Evolutionary conservation across 2,797 vertebrate genomes (phyloP).

Genomic region (Notoglanidium macrostoma): DNA sequence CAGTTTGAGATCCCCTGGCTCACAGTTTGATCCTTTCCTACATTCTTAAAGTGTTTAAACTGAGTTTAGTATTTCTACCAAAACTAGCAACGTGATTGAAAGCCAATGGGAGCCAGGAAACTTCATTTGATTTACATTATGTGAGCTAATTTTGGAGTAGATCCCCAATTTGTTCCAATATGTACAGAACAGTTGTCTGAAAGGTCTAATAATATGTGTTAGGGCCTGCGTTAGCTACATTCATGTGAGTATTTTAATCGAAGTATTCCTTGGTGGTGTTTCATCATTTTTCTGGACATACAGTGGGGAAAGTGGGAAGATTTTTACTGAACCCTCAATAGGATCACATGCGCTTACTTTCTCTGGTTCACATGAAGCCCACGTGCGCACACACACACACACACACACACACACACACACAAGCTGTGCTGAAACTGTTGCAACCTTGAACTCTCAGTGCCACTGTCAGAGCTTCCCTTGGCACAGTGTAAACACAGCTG

Average conservation of each 20-base stretch:
- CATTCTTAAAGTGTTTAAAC: background rate
- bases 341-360: conserved; percentile 62
- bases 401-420: conserved; percentile 64
- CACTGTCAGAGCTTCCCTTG: conserved; percentile 51
- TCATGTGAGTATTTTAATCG: background rate
- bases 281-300: background rate
- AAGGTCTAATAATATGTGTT: background rate
- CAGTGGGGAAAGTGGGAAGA: conserved; percentile 2
- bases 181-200: background rate
- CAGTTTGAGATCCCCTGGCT: background rate
- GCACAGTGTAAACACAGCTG: conserved; percentile 47
- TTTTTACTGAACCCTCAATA: conserved; percentile 57
- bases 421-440: conserved; percentile 38
- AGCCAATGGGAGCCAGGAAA: background rate
- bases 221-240: background rate
- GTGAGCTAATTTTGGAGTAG: background rate
- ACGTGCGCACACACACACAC: conserved; percentile 54
- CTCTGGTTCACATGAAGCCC: conserved; percentile 60
- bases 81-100: background rate
- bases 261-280: background rate
- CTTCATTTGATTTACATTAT: background rate
- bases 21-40: background rate
- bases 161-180: background rate
- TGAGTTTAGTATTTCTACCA: background rate
- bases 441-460: conserved; percentile 71